Base-by-base conservation (phyloP, 2,113 vertebrate species). In the Macrotis lagotis region DNA sequence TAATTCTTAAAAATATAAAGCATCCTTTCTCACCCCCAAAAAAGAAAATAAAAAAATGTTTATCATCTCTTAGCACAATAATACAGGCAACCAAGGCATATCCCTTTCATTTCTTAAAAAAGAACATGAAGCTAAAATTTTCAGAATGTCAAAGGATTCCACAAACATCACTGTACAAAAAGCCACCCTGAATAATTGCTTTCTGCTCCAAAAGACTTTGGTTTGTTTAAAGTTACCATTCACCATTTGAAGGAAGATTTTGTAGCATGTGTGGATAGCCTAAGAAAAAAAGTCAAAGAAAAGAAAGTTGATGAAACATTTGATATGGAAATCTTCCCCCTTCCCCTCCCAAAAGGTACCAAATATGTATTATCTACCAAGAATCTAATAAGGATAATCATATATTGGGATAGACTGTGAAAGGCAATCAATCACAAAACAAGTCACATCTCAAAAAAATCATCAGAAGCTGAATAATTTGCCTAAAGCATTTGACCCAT, bases 1-100 rank as follows among this genome's bases (percentile, higher is more conserved):
- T 52, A 98, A 97, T 97, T 98, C 95, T 97, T 98, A 98, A 97
- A 98, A 98, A 99, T 98, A 98, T 98, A 98, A 98, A 98, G 98
- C 97, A 96, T 98, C 96, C 95, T 97, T 96, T 98, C 94, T 94
- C 93, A 96, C n/a, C 95, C 92, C 94, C 96, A 95, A 92, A 96
- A 91, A 98, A 98, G 97, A 97, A 97, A 98, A 97, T 97, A 92
- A 95, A 93, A 97, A 94, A 92, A 97, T 96, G 88, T 96, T 25
- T 93, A 95, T 51, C 90, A 96, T 55, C 94, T 96, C 92, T 25
- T 52, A 96, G 31, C 92, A 96, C 66, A 97, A 95, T 96, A 97
- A 97, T 97, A 95, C 94, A 96, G 96, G 93, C 50, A 59, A 95
- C 95, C 93, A 88, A 96, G 3, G 48, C 44, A 95, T 92, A 95